Conservation (phyloP, 1,140 invertebrate species). For the Drosophila mauritiana region DNA sequence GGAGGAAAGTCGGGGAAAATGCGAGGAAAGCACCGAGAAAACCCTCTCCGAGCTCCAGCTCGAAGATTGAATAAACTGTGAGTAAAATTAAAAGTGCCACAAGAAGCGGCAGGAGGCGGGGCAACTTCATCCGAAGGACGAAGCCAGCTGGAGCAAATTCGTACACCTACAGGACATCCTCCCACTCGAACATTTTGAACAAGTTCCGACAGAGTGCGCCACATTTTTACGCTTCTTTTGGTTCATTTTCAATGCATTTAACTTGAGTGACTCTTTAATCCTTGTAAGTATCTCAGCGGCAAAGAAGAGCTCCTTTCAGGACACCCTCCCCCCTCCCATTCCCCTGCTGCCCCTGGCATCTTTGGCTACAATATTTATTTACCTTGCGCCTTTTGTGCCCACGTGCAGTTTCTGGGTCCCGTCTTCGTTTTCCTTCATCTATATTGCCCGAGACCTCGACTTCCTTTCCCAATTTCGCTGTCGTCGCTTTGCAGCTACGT, state of each 20-base stretch:
- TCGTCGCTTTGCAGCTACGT: conserved; percentile 69
- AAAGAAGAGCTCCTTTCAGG: conserved; percentile 24
- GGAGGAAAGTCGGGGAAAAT: conserved; percentile 10
- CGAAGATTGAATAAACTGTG: conserved; percentile 78
- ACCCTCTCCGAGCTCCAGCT: conserved; percentile 42
- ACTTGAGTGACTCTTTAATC: conserved; percentile 84
- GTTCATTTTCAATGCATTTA: conserved; percentile 84
- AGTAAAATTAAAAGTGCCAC: conserved; percentile 80
- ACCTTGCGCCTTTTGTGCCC: conserved; percentile 83
- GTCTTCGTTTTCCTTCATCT: conserved; percentile 40
- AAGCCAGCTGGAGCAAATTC: conserved; percentile 23
- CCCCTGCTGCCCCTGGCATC: conserved; percentile 31
- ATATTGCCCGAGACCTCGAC: conserved; percentile 8
- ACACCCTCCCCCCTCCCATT: not conserved
- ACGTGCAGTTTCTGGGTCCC: conserved; percentile 63
- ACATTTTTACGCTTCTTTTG: conserved; percentile 83
- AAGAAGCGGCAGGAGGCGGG: conserved; percentile 20
- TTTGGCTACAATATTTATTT: conserved; percentile 79
- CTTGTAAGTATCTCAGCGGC: conserved; percentile 80
- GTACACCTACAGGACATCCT: conserved; percentile 36
- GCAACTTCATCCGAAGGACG: conserved; percentile 2
- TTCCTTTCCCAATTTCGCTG: conserved; percentile 49
- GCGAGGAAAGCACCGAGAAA: conserved; percentile 10
- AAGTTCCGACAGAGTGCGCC: conserved; percentile 71
- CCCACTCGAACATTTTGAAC: conserved; percentile 12